These are phyloP conservation scores for Synodontis membranacea DNA, from an alignment of 2,113 vertebrate genomes.

Conservation along the genomic window DNA sequence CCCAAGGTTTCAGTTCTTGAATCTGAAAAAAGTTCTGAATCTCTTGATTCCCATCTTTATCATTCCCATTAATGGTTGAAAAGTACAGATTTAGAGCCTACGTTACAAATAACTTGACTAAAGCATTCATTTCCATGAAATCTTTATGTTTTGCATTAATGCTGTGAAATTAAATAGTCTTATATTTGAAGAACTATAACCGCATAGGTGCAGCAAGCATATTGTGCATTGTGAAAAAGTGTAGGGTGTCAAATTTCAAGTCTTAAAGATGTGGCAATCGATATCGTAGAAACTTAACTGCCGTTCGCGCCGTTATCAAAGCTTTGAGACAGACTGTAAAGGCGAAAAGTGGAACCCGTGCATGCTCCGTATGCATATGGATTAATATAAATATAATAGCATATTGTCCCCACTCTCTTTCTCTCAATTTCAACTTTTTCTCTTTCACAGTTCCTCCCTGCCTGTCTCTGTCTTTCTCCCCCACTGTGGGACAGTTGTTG, in stretches of 20 bases:
- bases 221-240: neutral
- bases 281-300: neutral
- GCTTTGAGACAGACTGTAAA: neutral
- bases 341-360: neutral
- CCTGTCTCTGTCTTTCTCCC: constrained; percentile 10
- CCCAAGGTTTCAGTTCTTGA: neutral
- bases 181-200: neutral
- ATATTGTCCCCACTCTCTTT: neutral
- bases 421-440: neutral
- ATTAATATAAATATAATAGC: neutral
- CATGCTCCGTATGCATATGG: neutral
- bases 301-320: neutral
- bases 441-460: neutral
- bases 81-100: neutral
- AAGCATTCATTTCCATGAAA: neutral
- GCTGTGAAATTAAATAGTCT: no score
- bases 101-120: neutral
- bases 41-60: neutral
- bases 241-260: neutral
- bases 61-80: neutral
- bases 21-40: neutral
- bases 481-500: constrained; percentile 68
- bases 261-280: neutral
- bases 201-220: neutral
- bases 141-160: neutral